Percentiles rank a stretch among this genome's conserved stretches.
Conservation (phyloP, 2,113 vertebrate species). For the Cnemophilus loriae region DNA sequence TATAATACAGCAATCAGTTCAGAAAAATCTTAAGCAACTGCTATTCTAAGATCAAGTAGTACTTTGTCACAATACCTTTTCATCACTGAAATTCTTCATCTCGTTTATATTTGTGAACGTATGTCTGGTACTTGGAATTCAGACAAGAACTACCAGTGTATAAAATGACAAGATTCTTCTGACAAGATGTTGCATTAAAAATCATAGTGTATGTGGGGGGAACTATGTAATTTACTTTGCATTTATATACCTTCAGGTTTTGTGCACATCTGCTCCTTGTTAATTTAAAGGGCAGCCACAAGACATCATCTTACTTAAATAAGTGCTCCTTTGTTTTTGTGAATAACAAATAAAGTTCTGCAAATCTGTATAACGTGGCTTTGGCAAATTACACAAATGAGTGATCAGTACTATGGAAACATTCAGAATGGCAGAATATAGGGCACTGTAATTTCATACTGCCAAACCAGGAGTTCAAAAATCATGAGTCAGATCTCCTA, state of each 20-base stretch:
- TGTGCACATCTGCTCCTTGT: not conserved
- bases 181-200: not conserved
- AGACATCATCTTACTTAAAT: not conserved
- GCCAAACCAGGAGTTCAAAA: conserved; percentile 1
- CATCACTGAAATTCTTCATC: not conserved
- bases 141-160: not conserved
- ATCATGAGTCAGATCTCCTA: not conserved
- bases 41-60: not conserved
- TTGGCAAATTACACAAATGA: not conserved
- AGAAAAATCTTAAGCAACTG: not conserved
- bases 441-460: not conserved
- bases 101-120: not conserved
- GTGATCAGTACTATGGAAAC: not conserved
- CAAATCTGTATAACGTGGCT: not conserved
- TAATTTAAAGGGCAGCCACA: not conserved
- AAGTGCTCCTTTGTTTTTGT: not conserved
- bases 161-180: not conserved
- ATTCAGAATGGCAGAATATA: not conserved
- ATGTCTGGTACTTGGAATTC: not conserved
- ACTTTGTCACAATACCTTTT: not conserved
- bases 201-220: not conserved
- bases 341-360: not conserved
- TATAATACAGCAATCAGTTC: not conserved
- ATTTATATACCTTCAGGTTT: not conserved
- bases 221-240: not conserved